Percentiles rank a stretch among this genome's conserved stretches.
Evolutionary conservation across 2,113 vertebrate genomes (phyloP).

Genomic region (Chitala chitala): DNA sequence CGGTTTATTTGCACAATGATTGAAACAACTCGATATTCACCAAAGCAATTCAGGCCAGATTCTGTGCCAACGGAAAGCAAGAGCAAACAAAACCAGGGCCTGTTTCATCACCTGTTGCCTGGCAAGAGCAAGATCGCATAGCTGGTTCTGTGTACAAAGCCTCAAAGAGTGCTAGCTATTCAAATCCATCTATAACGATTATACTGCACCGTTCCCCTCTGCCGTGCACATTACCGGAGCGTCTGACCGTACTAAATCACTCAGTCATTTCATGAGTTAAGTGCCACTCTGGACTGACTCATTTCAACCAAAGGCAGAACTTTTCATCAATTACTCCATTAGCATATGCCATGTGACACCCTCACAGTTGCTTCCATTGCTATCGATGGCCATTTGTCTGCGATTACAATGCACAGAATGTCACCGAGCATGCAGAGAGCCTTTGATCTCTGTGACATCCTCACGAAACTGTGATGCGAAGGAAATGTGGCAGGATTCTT

Average conservation of each 20-base stretch:
- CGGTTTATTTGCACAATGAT: no score
- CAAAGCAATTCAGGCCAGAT: background rate
- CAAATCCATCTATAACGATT: background rate
- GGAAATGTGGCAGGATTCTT: background rate
- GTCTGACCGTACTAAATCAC: background rate
- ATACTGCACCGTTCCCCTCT: background rate
- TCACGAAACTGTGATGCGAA: background rate
- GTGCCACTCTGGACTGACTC: background rate
- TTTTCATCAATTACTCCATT: background rate
- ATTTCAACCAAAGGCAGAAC: conserved; percentile 10
- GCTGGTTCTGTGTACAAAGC: no score
- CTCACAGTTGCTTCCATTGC: background rate
- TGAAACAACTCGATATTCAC: no score
- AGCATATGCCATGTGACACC: background rate
- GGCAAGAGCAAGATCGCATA: background rate
- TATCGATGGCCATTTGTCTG: no score
- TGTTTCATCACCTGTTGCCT: background rate
- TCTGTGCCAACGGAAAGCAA: background rate
- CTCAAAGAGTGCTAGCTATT: background rate
- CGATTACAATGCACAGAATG: no score
- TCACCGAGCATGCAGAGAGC: background rate
- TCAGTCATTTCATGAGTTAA: conserved; percentile 18
- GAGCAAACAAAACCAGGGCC: background rate
- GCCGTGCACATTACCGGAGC: background rate
- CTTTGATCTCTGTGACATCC: background rate